Conservation (phyloP, 2,113 vertebrate species). For the Tympanuchus pallidicinctus region DNA sequence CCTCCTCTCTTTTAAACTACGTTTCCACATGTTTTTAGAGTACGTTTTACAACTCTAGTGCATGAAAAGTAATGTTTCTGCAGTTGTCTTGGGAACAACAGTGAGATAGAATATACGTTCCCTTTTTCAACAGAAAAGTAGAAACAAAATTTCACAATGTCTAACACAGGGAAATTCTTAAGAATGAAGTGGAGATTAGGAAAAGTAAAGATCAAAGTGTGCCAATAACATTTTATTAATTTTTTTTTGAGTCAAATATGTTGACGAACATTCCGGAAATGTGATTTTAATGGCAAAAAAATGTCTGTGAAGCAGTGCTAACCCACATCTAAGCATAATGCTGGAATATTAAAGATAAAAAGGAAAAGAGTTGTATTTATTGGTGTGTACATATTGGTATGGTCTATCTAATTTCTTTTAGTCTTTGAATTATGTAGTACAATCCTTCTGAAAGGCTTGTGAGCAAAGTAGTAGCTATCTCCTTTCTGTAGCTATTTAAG, state of each 20-base stretch:
- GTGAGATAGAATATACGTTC: not conserved
- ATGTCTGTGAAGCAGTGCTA: not conserved
- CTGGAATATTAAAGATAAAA: not conserved
- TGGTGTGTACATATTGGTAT: fast-evolving
- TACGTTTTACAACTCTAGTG: not conserved
- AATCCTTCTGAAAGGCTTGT: not conserved
- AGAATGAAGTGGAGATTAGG: not conserved
- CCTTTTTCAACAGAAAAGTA: not conserved
- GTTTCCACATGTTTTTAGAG: not conserved
- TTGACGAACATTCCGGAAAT: not conserved
- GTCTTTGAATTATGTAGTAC: not conserved
- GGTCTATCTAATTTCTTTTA: not conserved
- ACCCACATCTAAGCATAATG: not conserved
- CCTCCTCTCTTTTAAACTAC: not conserved
- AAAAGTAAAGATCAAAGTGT: not conserved
- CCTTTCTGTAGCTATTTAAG: no score
- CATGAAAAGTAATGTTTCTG: not conserved
- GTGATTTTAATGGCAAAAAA: not conserved
- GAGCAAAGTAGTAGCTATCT: not conserved
- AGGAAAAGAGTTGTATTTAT: not conserved
- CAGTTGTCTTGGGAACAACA: not conserved
- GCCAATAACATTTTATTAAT: not conserved
- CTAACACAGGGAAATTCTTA: not conserved
- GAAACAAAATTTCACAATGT: no score
- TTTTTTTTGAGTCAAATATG: not conserved